These are phyloP conservation scores for Hippocampus barbouri DNA, from an alignment of 2,113 vertebrate genomes.

Conservation along the genomic window DNA sequence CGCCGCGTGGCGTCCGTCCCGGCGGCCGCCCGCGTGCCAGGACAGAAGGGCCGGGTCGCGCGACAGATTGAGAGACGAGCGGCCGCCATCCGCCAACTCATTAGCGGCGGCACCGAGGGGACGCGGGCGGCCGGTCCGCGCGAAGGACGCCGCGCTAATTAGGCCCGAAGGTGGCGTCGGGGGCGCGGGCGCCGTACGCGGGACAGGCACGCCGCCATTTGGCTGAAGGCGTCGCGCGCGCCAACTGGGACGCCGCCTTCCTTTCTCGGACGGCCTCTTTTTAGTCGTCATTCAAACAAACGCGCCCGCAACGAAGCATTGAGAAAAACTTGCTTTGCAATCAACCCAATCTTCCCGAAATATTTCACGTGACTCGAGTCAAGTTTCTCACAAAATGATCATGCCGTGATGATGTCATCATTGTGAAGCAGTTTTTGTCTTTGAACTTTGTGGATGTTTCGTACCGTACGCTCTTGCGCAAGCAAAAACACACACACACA, in stretches of 20 bases:
- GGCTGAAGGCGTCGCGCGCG: constrained; percentile 66
- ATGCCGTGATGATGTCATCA: too few species aligned
- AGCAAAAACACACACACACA: neutral
- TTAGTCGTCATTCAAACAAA: constrained; percentile 13
- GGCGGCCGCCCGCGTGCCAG: constrained; percentile 46
- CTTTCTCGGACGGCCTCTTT: too few species aligned
- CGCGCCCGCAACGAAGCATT: too few species aligned
- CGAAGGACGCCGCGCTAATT: constrained; percentile 71
- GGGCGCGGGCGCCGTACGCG: constrained; percentile 40
- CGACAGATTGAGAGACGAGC: constrained; percentile 73
- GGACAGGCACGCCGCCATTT: constrained; percentile 71
- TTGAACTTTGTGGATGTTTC: too few species aligned
- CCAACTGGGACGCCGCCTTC: constrained; percentile 16
- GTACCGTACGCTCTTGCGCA: too few species aligned
- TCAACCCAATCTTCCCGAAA: too few species aligned
- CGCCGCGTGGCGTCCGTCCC: constrained; percentile 66
- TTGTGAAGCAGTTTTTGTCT: too few species aligned
- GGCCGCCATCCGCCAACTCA: constrained; percentile 66
- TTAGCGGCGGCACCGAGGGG: constrained; percentile 69
- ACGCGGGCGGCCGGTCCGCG: constrained; percentile 54
- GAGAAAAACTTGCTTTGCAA: too few species aligned
- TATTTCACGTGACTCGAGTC: too few species aligned
- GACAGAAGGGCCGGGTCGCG: constrained; percentile 71
- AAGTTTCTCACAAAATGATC: too few species aligned
- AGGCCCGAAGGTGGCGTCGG: constrained; percentile 76